Evolutionary conservation across 2,113 vertebrate genomes (phyloP).

Genomic region (Mus musculus): GRCm39 chr8:88422501-88423000

Average conservation of each 20-base stretch:
- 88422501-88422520: too few species aligned
- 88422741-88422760: not conserved
- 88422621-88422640: not conserved
- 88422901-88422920: not conserved
- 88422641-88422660: fast-evolving
- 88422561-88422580: not conserved
- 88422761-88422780: not conserved
- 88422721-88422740: not conserved
- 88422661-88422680: too few species aligned
- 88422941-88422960: not conserved
- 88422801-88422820: not conserved
- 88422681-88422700: not conserved
- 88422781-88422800: not conserved
- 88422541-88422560: not conserved
- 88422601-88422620: too few species aligned
- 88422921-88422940: not conserved
- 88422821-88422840: not conserved
- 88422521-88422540: not conserved
- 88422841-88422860: not conserved
- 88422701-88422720: not conserved
- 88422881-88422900: not conserved
- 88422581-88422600: not conserved
- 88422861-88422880: not conserved
- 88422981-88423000: not conserved
- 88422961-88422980: not conserved